A percentile compares a stretch with the other conserved stretches of the same genome.
Evolutionary conservation across 2,113 vertebrate genomes (phyloP).

Genomic region (Piaya cayana): DNA sequence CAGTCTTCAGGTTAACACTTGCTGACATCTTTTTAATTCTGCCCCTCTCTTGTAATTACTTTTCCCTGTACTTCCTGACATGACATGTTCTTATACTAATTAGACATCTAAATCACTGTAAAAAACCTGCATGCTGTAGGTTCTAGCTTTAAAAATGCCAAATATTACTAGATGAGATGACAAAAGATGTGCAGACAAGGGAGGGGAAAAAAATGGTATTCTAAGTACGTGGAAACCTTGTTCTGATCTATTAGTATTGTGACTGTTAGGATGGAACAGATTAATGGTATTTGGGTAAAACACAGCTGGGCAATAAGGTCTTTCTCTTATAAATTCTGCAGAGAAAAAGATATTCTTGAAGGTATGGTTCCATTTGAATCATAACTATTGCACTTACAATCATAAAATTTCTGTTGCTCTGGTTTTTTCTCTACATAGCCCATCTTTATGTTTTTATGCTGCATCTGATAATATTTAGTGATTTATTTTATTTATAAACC

Average conservation of each 20-base stretch:
- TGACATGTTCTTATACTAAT: background rate
- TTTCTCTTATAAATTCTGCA: background rate
- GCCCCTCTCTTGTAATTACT: background rate
- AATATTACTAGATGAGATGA: background rate
- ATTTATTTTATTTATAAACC: background rate
- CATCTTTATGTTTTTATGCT: background rate
- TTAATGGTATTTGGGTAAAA: slow-evolving; percentile 10
- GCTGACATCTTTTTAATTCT: background rate
- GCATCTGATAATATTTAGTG: background rate
- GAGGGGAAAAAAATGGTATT: slow-evolving; percentile 6
- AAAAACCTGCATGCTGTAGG: background rate
- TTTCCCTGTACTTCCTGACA: background rate
- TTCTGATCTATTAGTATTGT: background rate
- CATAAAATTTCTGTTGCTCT: background rate
- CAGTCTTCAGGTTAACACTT: background rate
- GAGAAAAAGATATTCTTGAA: background rate
- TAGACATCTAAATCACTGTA: background rate
- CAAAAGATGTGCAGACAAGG: background rate
- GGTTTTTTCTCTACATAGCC: background rate
- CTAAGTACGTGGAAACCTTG: background rate
- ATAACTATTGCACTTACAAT: background rate
- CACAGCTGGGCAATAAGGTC: background rate
- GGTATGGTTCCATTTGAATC: background rate
- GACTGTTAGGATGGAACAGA: background rate
- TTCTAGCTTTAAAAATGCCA: background rate